Percentiles rank a stretch among this genome's conserved stretches.
Evolutionary conservation across 2,888 invertebrate species (phyloP).

Genomic region (Liopterus haemorrhoidalis): DNA sequence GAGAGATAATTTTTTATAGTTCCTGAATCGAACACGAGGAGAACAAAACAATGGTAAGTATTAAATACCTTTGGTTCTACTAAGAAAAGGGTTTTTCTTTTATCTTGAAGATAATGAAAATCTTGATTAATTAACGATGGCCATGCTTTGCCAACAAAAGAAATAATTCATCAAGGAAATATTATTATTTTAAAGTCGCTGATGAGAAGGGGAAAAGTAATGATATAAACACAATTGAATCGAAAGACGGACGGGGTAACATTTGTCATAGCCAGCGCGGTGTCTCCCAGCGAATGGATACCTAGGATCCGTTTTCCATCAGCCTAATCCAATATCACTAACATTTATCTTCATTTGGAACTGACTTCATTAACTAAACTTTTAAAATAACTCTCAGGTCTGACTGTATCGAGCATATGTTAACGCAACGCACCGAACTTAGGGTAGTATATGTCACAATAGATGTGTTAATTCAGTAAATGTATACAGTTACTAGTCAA

Average conservation of each 20-base stretch:
- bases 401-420: too few species aligned
- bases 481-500: background rate
- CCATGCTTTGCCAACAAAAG: constrained; percentile 20
- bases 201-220: constrained; percentile 4
- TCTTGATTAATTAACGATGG: constrained; percentile 27
- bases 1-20: constrained; percentile 21
- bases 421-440: background rate
- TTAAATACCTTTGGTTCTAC: constrained; percentile 18
- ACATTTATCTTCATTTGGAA: constrained; percentile 50
- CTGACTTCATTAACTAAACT: constrained; percentile 47
- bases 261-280: constrained; percentile 14
- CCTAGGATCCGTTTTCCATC: constrained; percentile 34
- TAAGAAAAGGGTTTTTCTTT: constrained; percentile 23
- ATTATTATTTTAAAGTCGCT: constrained; percentile 14
- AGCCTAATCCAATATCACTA: constrained; percentile 48
- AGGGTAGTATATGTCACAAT: background rate
- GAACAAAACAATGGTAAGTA: constrained; percentile 17
- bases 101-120: constrained; percentile 25
- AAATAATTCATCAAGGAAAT: constrained; percentile 26
- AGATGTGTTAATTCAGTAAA: background rate
- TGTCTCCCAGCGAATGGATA: constrained; percentile 9
- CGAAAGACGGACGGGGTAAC: constrained; percentile 19
- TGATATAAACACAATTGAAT: constrained; percentile 23
- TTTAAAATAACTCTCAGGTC: constrained; percentile 45
- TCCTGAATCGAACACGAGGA: constrained; percentile 18